Base-by-base conservation (phyloP, 2,888 invertebrate genomes). In the Acleris holmiana region DNA sequence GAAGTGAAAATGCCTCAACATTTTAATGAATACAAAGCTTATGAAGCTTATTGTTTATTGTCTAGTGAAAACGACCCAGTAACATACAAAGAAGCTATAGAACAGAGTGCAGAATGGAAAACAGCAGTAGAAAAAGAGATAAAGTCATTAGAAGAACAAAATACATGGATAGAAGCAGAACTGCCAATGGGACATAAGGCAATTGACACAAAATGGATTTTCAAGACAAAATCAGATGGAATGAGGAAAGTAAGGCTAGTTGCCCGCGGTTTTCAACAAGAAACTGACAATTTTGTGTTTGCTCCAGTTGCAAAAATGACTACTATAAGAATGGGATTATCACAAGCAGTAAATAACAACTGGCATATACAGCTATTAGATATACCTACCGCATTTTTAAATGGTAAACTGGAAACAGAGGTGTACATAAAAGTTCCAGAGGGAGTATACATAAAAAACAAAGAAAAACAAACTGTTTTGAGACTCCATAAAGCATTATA, bases 311-410 rank as follows among this genome's bases (percentile, higher is more conserved):
- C 68, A 13, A 55, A 58, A 59, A 68, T 65, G 21, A 29, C 67
- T 0, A 67, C 67, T n/a, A 41, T 69, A 15, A 25, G 67, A 23
- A 47, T 54, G 15, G 4, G 63, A 7, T 15, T 68, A 40, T 23
- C 41, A 3, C 47, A 67, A 21, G 61, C 66, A 48, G 13, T 68
- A 55, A 51, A 54, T 41, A 60, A 61, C 2, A 57, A 46, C 48
- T 67, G n/a, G 46, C 25, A 15, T 41, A 35, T 69, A 13, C 61
- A 21, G 19, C 66, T 68, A 19, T 49, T 69, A 10, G 68, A 69
- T 55, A 61, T 70, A 21, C 68, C 70, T 1, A 67, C 70, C 53
- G 70, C 68, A 4, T 70, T 68, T 17, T 18, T 70, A 29, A 67
- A 70, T 58, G 69, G 67, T 10, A 35, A 17, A 7, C n/a, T 70